Percentiles rank a stretch among this genome's conserved stretches.
Evolutionary conservation across 2,888 invertebrate genomes (phyloP).

Genomic region (Eucriotettix oculatus): DNA sequence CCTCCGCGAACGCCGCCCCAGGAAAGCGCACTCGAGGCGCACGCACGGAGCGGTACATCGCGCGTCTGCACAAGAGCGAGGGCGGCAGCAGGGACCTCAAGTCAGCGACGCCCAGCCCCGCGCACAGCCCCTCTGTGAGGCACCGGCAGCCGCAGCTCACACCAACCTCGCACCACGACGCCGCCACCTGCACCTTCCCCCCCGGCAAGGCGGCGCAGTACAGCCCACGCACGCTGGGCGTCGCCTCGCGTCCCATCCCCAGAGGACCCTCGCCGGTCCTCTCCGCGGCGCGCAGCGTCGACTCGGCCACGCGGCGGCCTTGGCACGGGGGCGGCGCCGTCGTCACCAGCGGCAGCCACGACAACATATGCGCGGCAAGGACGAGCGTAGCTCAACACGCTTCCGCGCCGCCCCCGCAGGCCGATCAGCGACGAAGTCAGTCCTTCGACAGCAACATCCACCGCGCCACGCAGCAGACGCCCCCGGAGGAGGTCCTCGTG

Average conservation of each 20-base stretch:
- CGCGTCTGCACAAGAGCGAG: slow-evolving; percentile 54
- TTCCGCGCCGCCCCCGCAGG: slow-evolving; percentile 3
- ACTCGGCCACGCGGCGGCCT: background rate
- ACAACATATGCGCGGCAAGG: background rate
- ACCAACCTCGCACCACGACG: background rate
- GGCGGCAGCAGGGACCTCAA: slow-evolving; percentile 39
- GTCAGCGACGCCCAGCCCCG: slow-evolving; percentile 18
- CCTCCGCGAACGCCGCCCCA: slow-evolving; percentile 27
- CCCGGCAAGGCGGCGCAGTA: background rate
- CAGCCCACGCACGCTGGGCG: background rate
- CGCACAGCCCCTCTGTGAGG: slow-evolving; percentile 16
- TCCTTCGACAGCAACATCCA: slow-evolving; percentile 11
- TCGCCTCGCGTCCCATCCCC: background rate
- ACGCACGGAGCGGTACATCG: slow-evolving; percentile 64
- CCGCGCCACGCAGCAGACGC: background rate
- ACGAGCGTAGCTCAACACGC: background rate
- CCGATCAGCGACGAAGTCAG: slow-evolving; percentile 5
- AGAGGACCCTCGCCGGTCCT: background rate
- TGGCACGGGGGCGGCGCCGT: background rate
- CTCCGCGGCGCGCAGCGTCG: background rate
- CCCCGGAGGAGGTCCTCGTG: slow-evolving; percentile 28
- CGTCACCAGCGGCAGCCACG: background rate
- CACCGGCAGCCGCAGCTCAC: slow-evolving; percentile 6
- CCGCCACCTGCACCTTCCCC: background rate
- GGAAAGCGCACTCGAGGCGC: slow-evolving; percentile 53